Base-by-base conservation (phyloP, 2,888 invertebrate genomes). In the Acleris holmiana region DNA sequence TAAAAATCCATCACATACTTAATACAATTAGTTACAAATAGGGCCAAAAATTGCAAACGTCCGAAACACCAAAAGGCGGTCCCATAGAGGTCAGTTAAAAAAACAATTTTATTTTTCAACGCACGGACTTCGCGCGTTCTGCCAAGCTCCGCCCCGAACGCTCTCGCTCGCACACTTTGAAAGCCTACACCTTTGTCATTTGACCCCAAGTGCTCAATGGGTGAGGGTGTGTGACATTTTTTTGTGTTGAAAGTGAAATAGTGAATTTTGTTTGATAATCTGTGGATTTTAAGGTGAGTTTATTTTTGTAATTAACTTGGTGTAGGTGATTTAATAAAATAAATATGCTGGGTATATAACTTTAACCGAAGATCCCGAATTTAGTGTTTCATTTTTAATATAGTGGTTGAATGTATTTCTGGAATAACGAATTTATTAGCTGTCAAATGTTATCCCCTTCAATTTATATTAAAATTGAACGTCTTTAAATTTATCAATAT, bases 111-210 rank as follows among this genome's bases (percentile, higher is more conserved):
- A 71, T 68, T 59, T 66, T 67, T 58, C 40, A 29, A 4, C 17
- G 46, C 47, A 29, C 25, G 29, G 47, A 46, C 56, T 18, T 21
- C 44, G 54, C 35, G 49, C 25, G 29, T 50, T 49, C 61, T 40
- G 54, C 54, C 66, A 78, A 73, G 77, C 84, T 72, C 86, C 89
- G 84, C 89, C 87, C 78, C 58, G 57, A 21, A 40, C 69, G 71
- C 61, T 84, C 84, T 75, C 79, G 58, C 68, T 87, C 83, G 71
- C 59, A 68, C 73, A 67, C 81, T 81, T 81, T 84, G 89, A 88
- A 89, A 89, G 77, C 79, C 74, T 78, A 79, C 73, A 76, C 82
- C 82, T 78, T 78, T 89, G 90, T 91, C 86, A 91, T 91, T 87
- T 87, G 91, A 91, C 77, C 82, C 88, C 77, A 65, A 72, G 77